phyloP scores from a whole-genome alignment of 2,888 invertebrate genomes.

The Agrilus cyanescens region DNA sequence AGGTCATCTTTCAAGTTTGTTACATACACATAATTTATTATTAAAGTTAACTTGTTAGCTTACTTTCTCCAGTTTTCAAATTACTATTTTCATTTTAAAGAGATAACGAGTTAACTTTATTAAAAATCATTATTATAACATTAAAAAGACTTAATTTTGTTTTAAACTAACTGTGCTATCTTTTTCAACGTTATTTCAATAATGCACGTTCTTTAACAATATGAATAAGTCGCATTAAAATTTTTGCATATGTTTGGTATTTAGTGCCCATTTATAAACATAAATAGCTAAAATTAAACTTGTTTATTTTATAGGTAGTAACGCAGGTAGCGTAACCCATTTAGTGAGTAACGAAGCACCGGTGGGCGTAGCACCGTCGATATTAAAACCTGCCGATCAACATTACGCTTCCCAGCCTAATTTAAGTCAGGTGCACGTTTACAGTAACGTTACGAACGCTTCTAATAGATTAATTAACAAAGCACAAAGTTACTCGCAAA shows the following conservation, averaged over 20 bases:
- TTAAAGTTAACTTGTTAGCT: too few relatives aligned
- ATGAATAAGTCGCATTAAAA: too few relatives aligned
- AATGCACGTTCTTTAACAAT: too few relatives aligned
- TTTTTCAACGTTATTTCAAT: too few relatives aligned
- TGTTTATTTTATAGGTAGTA: slow-evolving; percentile 43
- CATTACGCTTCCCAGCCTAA: slow-evolving; percentile 36
- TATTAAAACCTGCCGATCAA: slow-evolving; percentile 24
- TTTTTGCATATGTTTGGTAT: background rate
- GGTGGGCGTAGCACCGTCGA: slow-evolving; percentile 36
- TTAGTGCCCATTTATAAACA: background rate
- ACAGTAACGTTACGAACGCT: slow-evolving; percentile 30
- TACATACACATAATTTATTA: too few relatives aligned
- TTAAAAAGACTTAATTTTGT: too few relatives aligned
- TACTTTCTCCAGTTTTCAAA: too few relatives aligned
- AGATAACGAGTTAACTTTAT: too few relatives aligned
- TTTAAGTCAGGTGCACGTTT: slow-evolving; percentile 30
- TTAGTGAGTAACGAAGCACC: slow-evolving; percentile 53
- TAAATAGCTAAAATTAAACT: background rate
- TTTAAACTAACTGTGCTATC: too few relatives aligned
- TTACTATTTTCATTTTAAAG: too few relatives aligned
- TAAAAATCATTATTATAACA: too few relatives aligned
- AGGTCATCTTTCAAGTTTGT: too few relatives aligned
- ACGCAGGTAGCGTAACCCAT: slow-evolving; percentile 54
- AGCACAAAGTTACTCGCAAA: slow-evolving; percentile 29
- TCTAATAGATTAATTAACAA: slow-evolving; percentile 22